These are phyloP conservation scores for Chrysolina haemoptera DNA, from an alignment of 2,888 invertebrate species.

Conservation along the genomic window DNA sequence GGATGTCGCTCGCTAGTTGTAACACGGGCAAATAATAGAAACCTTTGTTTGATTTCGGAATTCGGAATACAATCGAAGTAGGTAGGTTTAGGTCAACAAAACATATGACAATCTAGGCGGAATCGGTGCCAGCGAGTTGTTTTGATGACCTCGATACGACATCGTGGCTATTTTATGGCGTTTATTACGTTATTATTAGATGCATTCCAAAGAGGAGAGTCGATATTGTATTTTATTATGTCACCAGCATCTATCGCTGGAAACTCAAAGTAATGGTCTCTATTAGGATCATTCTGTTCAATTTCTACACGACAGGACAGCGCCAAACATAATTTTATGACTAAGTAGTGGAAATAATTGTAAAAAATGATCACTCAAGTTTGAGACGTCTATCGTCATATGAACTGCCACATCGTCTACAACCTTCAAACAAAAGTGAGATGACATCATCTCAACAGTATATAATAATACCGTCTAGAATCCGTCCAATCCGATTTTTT, in stretches of 20 bases:
- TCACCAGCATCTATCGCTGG: neutral
- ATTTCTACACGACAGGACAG: too few relatives aligned
- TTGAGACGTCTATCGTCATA: too few relatives aligned
- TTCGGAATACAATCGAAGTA: constrained; percentile 27
- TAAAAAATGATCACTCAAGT: too few relatives aligned
- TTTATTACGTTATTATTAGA: constrained; percentile 4
- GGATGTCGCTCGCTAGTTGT: neutral
- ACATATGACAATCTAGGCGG: constrained; percentile 19
- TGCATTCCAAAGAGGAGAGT: neutral
- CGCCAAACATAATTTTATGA: too few relatives aligned
- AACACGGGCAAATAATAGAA: constrained; percentile 4
- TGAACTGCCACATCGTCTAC: too few relatives aligned
- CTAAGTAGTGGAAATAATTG: too few relatives aligned
- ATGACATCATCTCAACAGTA: too few relatives aligned
- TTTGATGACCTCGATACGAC: constrained; percentile 7
- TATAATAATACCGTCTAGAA: too few relatives aligned
- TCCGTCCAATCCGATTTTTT: too few relatives aligned
- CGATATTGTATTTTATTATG: neutral
- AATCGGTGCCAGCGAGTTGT: constrained; percentile 33
- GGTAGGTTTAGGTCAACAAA: constrained; percentile 39
- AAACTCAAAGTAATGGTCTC: too few relatives aligned
- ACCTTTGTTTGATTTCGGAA: constrained; percentile 14
- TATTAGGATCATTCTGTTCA: too few relatives aligned
- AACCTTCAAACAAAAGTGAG: too few relatives aligned
- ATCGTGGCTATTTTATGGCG: neutral